Conservation (phyloP, 1,140 invertebrate species). For the Muscidifurax raptorellus region DNA sequence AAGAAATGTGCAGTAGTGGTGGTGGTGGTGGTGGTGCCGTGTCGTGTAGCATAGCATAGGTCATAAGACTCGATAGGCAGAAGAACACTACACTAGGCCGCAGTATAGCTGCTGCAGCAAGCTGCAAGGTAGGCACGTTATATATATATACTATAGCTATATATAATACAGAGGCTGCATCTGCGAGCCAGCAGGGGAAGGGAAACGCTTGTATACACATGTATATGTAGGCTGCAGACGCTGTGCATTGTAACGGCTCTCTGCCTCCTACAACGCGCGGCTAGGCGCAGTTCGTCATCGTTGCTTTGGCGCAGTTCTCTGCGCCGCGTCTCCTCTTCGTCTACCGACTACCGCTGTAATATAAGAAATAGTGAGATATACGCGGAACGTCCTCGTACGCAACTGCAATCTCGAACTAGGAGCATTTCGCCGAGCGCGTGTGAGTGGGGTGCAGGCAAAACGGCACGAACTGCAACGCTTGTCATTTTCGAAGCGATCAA, state of each 20-base stretch:
- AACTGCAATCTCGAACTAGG: not conserved
- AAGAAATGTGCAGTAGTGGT: not conserved
- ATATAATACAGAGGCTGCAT: not conserved
- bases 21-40: not conserved
- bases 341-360: no score
- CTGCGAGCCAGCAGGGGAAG: not conserved
- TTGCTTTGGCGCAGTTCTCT: conserved; percentile 4
- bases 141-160: no score
- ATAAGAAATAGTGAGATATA: no score
- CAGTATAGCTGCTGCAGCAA: not conserved
- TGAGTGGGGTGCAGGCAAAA: not conserved
- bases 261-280: not conserved
- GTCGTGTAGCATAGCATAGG: not conserved
- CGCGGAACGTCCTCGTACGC: no score
- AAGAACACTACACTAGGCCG: not conserved
- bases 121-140: not conserved
- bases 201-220: not conserved
- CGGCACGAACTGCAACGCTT: not conserved
- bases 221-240: not conserved
- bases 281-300: not conserved
- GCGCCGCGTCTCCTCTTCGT: not conserved
- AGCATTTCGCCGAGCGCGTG: no score
- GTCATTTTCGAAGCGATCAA: not conserved
- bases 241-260: not conserved
- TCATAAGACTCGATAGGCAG: not conserved